Base-by-base conservation (phyloP, 1,140 invertebrate genomes). In the Sesamia nonagrioides region DNA sequence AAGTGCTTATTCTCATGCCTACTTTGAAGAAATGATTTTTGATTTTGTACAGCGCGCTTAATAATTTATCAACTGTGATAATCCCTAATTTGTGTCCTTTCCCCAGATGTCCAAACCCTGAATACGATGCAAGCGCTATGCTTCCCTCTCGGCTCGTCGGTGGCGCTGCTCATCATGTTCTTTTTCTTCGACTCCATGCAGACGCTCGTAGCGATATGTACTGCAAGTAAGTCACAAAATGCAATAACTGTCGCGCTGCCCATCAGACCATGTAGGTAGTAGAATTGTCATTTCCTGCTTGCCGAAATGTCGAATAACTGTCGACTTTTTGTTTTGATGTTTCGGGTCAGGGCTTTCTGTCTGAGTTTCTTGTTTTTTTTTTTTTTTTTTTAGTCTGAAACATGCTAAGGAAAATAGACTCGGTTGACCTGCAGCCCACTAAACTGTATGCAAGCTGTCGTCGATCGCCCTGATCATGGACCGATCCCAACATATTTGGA, bases 171-270 rank as follows among this genome's bases (percentile, higher is more conserved):
- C 18, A 97, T 99, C 80, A 99, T 99, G 99, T 99, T 99, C 95
- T 99, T 99, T 96, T 99, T 99, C 95, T 99, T 99, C 91, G 99
- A 99, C 95, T 99, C 98, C 72, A 99, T 99, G 97, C 99, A 99
- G 95, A 97, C 99, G 96, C 96, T 99, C 6, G 99, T 99, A 95
- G 99, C 99, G 68, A 98, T 99, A 86, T 99, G 98, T 93, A 99
- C 99, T 89, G 99, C 99, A 89, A 98, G 99, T 99, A 95, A 97
- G 96, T 45, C 17, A 33, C 27, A 27, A 27, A 27, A 27, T 1
- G 27, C 27, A 27, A 3, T 27, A 27, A 56, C 42, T 40, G 45
- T 50, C 15, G 4, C n/a, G 6, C 15, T 50, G 45, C 6, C 45
- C 6, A 50, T n/a, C 45, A n/a, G 45, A 50, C 45, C 45, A 50